A percentile compares a stretch with the other conserved stretches of the same genome.
Conservation (phyloP, 1,140 invertebrate species). For the Drosophila equinoxialis region DNA sequence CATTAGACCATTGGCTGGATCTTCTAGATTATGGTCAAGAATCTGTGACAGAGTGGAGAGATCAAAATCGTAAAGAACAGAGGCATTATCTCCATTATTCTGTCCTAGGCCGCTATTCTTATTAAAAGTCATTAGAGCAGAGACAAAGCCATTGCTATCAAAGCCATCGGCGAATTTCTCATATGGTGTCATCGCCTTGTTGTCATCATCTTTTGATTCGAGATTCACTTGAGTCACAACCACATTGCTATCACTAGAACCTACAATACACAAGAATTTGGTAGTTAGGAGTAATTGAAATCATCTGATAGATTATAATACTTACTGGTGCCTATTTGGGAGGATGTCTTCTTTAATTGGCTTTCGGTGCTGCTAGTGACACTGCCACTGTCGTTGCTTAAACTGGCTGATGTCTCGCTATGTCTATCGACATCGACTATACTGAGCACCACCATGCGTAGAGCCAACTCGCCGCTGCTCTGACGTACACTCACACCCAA, state of each 20-base stretch:
- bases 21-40: constrained; percentile 66
- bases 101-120: constrained; percentile 60
- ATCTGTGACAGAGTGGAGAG: constrained; percentile 68
- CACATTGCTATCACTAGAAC: constrained; percentile 55
- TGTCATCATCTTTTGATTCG: constrained; percentile 75
- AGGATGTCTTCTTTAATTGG: constrained; percentile 65
- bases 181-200: constrained; percentile 70
- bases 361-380: constrained; percentile 61
- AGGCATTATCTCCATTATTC: constrained; percentile 54
- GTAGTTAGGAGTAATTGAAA: background rate
- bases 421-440: constrained; percentile 69
- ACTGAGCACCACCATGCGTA: constrained; percentile 76
- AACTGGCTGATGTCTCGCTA: constrained; percentile 55
- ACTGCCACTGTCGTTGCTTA: constrained; percentile 71
- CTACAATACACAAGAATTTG: constrained; percentile 17
- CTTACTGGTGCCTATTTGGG: constrained; percentile 62
- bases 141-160: constrained; percentile 77
- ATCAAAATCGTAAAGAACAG: constrained; percentile 68
- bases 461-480: constrained; percentile 70
- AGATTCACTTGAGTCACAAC: constrained; percentile 58
- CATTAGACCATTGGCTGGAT: constrained; percentile 59
- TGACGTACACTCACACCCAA: constrained; percentile 71
- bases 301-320: background rate
- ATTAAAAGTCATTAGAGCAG: constrained; percentile 70
- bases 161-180: constrained; percentile 78